Evolutionary conservation across 1,140 invertebrate species (phyloP), one percentile per base, ranked within the genome.

Genomic region (Pachypeltis micranthus): DNA sequence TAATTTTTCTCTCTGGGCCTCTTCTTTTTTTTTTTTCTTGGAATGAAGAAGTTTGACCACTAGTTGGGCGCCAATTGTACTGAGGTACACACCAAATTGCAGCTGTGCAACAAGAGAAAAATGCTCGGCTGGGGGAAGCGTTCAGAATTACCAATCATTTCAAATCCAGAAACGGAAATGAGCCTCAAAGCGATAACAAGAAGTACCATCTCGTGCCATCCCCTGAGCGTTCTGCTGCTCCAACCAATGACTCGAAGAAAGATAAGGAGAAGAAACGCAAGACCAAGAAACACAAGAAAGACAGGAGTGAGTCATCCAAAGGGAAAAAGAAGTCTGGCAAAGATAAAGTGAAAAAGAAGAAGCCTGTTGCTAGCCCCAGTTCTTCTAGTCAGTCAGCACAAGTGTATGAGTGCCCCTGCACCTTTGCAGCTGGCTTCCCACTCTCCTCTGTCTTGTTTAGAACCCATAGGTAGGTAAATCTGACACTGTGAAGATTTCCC

Each of bases 31-130:
- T n/a, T n/a, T n/a, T n/a, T n/a, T n/a, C n/a, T n/a, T n/a, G n/a
- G n/a, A n/a, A n/a, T n/a, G n/a, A n/a, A n/a, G n/a, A n/a, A n/a
- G n/a, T n/a, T n/a, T n/a, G n/a, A n/a, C n/a, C n/a, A n/a, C n/a
- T n/a, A n/a, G n/a, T n/a, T n/a, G n/a, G n/a, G n/a, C n/a, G n/a
- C n/a, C n/a, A n/a, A n/a, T n/a, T n/a, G n/a, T n/a, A n/a, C n/a
- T n/a, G 88, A 61, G 93, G 96, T 71, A 96, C 91, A 51, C 94
- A 98, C 78, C 90, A 96, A 74, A 84, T 96, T 62, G 93, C 94
- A 1, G 91, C 94, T 75, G 93, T 93, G n/a, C 93, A 96, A 72
- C 88, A 92, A 72, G 88, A 94, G 71, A 96, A 97, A 75, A 98
- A 98, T 81, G 89, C 88, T 4, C 85, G 85, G 58, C 77, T 97